Evolutionary conservation across 2,888 invertebrate species (phyloP).

Genomic region (Exocentrus adspersus): DNA sequence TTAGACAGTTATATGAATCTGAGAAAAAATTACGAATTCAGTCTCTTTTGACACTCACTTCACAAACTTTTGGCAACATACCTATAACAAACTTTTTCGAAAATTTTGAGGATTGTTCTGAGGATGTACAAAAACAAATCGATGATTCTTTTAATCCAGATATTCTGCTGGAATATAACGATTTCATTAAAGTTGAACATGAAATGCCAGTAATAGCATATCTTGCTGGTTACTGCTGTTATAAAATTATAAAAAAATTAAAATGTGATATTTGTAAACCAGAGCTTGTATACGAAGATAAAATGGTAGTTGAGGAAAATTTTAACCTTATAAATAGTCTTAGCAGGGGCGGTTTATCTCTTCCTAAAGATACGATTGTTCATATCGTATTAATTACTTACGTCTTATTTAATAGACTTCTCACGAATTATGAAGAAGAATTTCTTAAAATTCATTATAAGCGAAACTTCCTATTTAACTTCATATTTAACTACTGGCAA

Average conservation of each 20-base stretch:
- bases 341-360: background rate
- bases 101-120: background rate
- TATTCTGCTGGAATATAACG: background rate
- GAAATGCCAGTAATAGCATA: slow-evolving; percentile 8
- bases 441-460: background rate
- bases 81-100: slow-evolving; percentile 1
- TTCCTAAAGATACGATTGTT: background rate
- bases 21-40: slow-evolving; percentile 16
- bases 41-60: slow-evolving; percentile 14
- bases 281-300: background rate
- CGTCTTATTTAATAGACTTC: background rate
- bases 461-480: background rate
- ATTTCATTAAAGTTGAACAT: background rate
- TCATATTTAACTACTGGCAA: background rate
- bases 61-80: slow-evolving; percentile 4
- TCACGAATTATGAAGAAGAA: background rate
- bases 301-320: background rate
- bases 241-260: background rate
- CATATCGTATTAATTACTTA: background rate
- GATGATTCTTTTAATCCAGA: background rate
- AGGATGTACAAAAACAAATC: background rate
- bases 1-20: slow-evolving; percentile 13
- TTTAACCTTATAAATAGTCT: slow-evolving; percentile 5
- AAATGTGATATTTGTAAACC: background rate
- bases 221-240: background rate